Evolutionary conservation across 1,140 invertebrate genomes (phyloP), one percentile per base, ranked within the genome.

Genomic region (Drosophila ironensis): DNA sequence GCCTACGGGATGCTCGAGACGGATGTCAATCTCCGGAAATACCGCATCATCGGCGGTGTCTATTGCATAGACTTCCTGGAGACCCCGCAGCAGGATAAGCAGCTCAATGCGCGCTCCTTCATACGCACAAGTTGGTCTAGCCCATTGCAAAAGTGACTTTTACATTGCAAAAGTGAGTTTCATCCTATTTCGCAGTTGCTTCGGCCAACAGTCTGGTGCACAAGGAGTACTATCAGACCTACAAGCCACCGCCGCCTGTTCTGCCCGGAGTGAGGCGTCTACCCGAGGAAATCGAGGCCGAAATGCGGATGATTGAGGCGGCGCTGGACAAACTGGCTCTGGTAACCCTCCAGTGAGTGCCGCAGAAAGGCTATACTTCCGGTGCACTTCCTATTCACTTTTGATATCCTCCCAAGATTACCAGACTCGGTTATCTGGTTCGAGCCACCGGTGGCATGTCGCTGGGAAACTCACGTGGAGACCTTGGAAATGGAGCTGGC

Each of bases 391-490:
- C 6, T 17, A 4, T 14, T 12, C 11, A 17, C 14, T n/a, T n/a
- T n/a, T n/a, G n/a, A n/a, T n/a, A n/a, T n/a, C n/a, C n/a, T n/a
- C n/a, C n/a, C n/a, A n/a, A 89, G 88, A 33, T 90, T 96, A 12
- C 94, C 95, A 0, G 92, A 94, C 9, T 93, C 93, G 3, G 93
- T 96, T 4, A 92, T 96, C 50, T 97, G 95, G 95, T 94, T 96
- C 25, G 96, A 97, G 74, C 94, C 95, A 1, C 96, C 96, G 0
- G 91, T 94, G 7, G 93, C 96, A 2, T 95, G 94, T 9, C 93
- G 95, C 52, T 97, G 96, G 96, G 92, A 95, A 17, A 89, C 74
- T 4, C 46, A 76, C 24, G 57, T 77, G 7, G 89, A 90, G 51
- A 89, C 84, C 1, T 27, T 84, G 0, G 75, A 89, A 44, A 70